Conservation (phyloP, 2,113 vertebrate species). For the Tachycineta bicolor region DNA sequence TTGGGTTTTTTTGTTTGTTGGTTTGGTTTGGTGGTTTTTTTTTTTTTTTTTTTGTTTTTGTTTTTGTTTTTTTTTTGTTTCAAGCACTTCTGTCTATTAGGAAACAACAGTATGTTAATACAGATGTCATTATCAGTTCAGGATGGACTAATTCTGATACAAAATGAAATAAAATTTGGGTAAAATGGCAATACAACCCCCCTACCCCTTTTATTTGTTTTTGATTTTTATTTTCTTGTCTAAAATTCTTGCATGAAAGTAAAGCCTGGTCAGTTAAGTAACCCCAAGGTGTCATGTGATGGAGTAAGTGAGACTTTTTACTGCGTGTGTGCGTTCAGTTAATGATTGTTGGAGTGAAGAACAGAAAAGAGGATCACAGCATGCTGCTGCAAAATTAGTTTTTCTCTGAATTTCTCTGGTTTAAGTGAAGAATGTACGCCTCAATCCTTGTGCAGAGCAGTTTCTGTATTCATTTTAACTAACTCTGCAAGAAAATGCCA, state of each 20-base stretch:
- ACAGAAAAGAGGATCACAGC: slow-evolving; percentile 4
- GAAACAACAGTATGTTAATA: slow-evolving; percentile 29
- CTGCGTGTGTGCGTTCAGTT: not conserved
- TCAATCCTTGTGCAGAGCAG: not conserved
- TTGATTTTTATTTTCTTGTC: not conserved
- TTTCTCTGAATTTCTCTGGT: slow-evolving; percentile 41
- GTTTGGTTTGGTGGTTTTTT: not conserved
- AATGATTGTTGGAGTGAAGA: not conserved
- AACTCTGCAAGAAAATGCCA: slow-evolving; percentile 29
- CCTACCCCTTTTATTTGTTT: not conserved
- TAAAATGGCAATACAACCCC: not conserved
- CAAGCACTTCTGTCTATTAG: not conserved
- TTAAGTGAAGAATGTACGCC: slow-evolving; percentile 35
- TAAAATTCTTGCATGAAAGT: not conserved
- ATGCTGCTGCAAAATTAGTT: slow-evolving; percentile 28
- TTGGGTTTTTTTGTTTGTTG: no score
- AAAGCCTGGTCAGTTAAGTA: slow-evolving; percentile 29
- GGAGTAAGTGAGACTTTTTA: slow-evolving; percentile 22
- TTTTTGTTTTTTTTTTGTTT: not conserved
- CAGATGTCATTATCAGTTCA: not conserved
- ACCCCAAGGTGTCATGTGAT: slow-evolving; percentile 23
- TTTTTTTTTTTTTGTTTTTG: no score
- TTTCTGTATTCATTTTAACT: slow-evolving; percentile 32
- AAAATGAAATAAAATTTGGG: slow-evolving; percentile 36
- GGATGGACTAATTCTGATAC: slow-evolving; percentile 28